Base-by-base conservation (phyloP, 2,797 vertebrate species). In the Salarias fasciatus region DNA sequence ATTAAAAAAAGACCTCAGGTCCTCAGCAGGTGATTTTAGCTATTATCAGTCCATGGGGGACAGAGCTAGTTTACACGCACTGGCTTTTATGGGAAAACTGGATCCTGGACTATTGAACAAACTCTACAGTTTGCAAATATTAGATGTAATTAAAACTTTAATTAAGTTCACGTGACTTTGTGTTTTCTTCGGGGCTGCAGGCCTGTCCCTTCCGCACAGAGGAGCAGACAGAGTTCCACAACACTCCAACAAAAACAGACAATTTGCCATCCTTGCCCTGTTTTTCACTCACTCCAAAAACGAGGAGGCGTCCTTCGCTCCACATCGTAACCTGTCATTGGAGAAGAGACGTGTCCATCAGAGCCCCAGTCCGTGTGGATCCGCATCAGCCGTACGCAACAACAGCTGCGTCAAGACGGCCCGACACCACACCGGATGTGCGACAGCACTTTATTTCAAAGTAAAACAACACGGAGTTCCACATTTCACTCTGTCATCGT, bases 271-370 rank as follows among this genome's bases (percentile, higher is more conserved):
- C 46, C 51, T 46, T 75, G 5, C 36, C 62, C 47, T 81, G 70
- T 74, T 85, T 81, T 81, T 63, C 72, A 69, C 40, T 67, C 61
- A 45, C 41, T 52, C 46, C 43, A 14, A 28, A 77, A 53, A 61
- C 10, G 15, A 53, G 70, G 73, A 53, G 78, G 77, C 36, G 72
- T 51, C 72, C 56, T 69, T 43, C 35, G 9, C 36, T 18, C 10
- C 1, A 28, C 68, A 71, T 71, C 67, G 72, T 84, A 63, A 46
- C 9, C 6, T 59, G 40, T 50, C 45, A 92, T 93, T 93, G 90
- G 92, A 46, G 24, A 48, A 55, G 12, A 14, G 5, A 1, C 9
- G 0, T 84, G 91, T 88, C 92, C 77, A 75, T 93, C 86, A 86
- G 70, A 58, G 37, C 41, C 11, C 0, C 12, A 41, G 51, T 79